Evolutionary conservation across 2,797 vertebrate species (phyloP).

Genomic region (Macrochelys suwanniensis): DNA sequence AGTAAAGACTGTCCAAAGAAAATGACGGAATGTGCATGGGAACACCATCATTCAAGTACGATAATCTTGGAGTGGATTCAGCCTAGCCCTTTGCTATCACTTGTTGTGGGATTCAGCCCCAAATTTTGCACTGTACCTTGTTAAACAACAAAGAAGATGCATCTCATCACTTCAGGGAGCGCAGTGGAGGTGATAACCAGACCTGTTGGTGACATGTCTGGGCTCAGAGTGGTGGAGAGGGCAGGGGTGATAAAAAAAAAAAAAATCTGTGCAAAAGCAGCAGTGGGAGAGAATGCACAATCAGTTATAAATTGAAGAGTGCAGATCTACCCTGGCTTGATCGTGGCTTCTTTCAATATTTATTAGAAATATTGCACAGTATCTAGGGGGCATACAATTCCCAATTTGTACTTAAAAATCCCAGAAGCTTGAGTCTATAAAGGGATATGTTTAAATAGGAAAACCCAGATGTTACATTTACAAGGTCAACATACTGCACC

Average conservation of each 20-base stretch:
- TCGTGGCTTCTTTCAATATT: not conserved
- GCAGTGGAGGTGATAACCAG: not conserved
- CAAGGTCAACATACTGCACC: constrained; percentile 10
- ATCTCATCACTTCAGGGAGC: not conserved
- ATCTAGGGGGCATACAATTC: not conserved
- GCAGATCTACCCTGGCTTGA: not conserved
- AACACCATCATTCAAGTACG: not conserved
- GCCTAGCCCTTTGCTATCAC: not conserved
- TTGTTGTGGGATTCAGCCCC: not conserved
- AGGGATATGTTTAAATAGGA: constrained; percentile 14
- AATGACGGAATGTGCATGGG: not conserved
- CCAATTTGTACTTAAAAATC: constrained; percentile 36
- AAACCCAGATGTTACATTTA: constrained; percentile 50
- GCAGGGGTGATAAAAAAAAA: not conserved
- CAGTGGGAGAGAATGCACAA: not conserved
- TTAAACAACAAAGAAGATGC: not conserved
- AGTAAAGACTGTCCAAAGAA: not conserved
- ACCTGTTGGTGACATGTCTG: not conserved
- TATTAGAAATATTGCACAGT: not conserved
- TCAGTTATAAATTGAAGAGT: not conserved
- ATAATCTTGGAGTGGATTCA: not conserved
- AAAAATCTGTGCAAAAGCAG: not conserved
- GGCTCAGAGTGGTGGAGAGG: not conserved
- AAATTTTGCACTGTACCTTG: not conserved
- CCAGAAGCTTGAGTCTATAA: constrained; percentile 31